Evolutionary conservation across 1,140 invertebrate species (phyloP), one percentile per base, ranked within the genome.

Genomic region (Choristoneura fumiferana): DNA sequence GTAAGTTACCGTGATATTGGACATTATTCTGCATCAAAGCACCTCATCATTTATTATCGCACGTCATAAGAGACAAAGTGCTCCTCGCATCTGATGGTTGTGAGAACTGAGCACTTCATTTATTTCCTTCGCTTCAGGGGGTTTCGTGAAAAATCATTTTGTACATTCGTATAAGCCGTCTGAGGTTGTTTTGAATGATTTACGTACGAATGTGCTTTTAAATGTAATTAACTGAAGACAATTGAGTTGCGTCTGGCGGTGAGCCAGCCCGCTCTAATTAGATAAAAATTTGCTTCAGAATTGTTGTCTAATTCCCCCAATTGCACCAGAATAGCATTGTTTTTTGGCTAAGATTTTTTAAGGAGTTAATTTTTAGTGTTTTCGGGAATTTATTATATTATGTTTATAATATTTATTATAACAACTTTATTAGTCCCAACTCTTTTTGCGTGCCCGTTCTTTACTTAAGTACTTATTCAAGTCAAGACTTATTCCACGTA

Each of bases 1-100:
- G 69, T 75, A 75, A 78, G 64, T 56, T 70, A 68, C 65, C 73
- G 71, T 80, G 76, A 71, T 82, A 82, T 80, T 82, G 69, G 57
- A 69, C 63, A 74, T 78, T 80, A 80, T 78, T 78, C 71, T 73
- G 69, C 68, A 71, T 60, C 62, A 69, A 35, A 56, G 65, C 58
- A 61, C 52, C 29, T 14, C 62, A 66, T 76, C 69, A 69, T 80
- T 72, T 75, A 71, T 79, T 75, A 65, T 69, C 45, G 17, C 43
- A 49, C 43, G 57, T 39, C 53, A 35, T 18, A 61, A 58, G 60
- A 69, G 66, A 69, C 43, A 49, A 68, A 76, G 49, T 55, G 37
- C 52, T 64, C 39, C 38, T 29, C 22, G 22, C 67, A 57, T 62
- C 58, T 69, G 58, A 60, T 57, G 18, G 56, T 13, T 57, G 58